Evolutionary conservation across 2,113 vertebrate genomes (phyloP).

Genomic region (Procapra przewalskii): DNA sequence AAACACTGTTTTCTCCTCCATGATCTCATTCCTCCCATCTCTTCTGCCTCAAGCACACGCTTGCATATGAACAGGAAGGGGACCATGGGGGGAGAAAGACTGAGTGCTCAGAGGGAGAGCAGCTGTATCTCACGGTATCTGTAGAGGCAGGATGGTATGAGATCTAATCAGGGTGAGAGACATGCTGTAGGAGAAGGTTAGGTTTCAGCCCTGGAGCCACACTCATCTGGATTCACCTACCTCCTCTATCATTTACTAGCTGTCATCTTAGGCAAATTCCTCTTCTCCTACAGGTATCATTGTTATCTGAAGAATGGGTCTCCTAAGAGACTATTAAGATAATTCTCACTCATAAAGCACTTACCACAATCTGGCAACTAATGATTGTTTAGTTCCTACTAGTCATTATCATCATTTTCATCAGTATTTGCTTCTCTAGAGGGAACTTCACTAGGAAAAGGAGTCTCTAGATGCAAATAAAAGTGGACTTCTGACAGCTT

Average conservation of each 20-base stretch:
- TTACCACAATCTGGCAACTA: not conserved
- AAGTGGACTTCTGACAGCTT: not conserved
- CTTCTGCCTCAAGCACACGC: not conserved
- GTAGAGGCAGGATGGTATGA: not conserved
- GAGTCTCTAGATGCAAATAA: not conserved
- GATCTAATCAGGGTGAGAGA: not conserved
- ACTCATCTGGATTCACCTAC: not conserved
- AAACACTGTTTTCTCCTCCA: not conserved
- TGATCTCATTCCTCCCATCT: not conserved
- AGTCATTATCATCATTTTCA: not conserved
- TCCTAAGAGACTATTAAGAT: not conserved
- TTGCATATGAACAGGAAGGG: not conserved
- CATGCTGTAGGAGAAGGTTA: not conserved
- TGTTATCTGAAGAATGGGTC: not conserved
- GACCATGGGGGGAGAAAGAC: not conserved
- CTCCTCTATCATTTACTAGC: not conserved
- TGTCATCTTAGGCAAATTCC: not conserved
- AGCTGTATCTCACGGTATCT: not conserved
- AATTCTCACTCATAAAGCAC: not conserved
- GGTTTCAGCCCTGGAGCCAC: not conserved
- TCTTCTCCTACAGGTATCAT: not conserved
- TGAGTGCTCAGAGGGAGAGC: not conserved
- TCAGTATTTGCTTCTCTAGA: not conserved
- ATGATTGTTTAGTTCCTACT: not conserved
- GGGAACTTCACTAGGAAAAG: not conserved